phyloP scores from a whole-genome alignment of 1,140 invertebrate species.

The Oedothorax gibbosus region DNA sequence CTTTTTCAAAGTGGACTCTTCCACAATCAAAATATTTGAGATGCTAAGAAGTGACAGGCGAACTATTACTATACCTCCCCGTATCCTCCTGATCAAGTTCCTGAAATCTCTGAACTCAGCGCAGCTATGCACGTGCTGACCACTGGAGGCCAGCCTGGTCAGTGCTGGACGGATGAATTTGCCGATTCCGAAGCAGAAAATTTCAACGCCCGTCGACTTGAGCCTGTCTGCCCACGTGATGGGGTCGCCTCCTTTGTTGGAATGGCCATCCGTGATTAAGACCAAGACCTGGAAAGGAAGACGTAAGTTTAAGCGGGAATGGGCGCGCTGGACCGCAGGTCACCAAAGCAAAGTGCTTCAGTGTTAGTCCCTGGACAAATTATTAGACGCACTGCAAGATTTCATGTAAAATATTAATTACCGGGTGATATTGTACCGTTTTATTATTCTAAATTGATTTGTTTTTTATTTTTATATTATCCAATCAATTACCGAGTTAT shows the following conservation, averaged over 20 bases:
- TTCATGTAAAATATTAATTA: too few relatives aligned
- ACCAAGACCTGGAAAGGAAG: conserved; percentile 23
- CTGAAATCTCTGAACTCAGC: conserved; percentile 36
- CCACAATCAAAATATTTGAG: too few relatives aligned
- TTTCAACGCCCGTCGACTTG: conserved; percentile 13
- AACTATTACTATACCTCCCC: conserved; percentile 56
- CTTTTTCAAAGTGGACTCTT: too few relatives aligned
- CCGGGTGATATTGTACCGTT: too few relatives aligned
- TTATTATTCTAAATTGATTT: too few relatives aligned
- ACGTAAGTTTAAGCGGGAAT: not conserved
- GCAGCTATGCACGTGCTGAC: conserved; percentile 32
- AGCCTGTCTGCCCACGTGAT: not conserved
- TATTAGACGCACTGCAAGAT: too few relatives aligned
- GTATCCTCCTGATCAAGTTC: conserved; percentile 26
- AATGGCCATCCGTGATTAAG: conserved; percentile 29
- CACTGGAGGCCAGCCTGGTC: conserved; percentile 13
- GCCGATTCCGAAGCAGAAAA: conserved; percentile 51
- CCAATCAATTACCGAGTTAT: too few relatives aligned
- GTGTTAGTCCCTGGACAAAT: too few relatives aligned
- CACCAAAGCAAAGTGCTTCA: too few relatives aligned
- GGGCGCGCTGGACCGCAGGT: too few relatives aligned
- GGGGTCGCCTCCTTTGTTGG: conserved; percentile 26
- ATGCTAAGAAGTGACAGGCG: too few relatives aligned
- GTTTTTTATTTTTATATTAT: too few relatives aligned
- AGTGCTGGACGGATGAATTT: conserved; percentile 4